Evolutionary conservation across 2,888 invertebrate species (phyloP).

Genomic region (Napeogenes inachia): DNA sequence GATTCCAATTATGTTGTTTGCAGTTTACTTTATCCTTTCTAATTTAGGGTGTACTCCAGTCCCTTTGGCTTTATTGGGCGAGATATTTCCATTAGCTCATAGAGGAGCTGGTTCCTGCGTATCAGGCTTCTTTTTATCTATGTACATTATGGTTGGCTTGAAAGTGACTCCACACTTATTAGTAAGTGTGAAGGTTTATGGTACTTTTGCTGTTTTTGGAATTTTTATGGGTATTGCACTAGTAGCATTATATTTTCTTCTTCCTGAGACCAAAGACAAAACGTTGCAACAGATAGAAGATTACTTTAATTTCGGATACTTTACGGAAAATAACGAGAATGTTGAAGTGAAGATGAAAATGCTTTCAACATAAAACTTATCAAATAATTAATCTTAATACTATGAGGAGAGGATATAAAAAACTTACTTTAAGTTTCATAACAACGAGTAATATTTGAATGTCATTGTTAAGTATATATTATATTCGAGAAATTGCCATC

Average conservation of each 20-base stretch:
- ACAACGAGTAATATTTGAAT: too few species aligned
- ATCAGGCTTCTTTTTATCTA: conserved; percentile 41
- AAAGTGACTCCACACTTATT: conserved; percentile 48
- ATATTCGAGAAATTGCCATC: too few species aligned
- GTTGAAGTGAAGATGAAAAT: conserved; percentile 37
- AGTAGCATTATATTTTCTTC: conserved; percentile 33
- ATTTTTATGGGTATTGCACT: conserved; percentile 34
- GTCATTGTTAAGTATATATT: too few species aligned
- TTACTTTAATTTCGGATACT: conserved; percentile 43
- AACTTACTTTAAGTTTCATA: too few species aligned
- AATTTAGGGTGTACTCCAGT: conserved; percentile 59
- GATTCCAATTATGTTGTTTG: conserved; percentile 45
- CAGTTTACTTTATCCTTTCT: conserved; percentile 46
- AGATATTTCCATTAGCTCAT: conserved; percentile 54
- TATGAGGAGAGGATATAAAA: too few species aligned
- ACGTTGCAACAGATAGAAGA: conserved; percentile 44
- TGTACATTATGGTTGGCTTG: conserved; percentile 40
- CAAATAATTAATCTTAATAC: too few species aligned
- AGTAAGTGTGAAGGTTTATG: conserved; percentile 43
- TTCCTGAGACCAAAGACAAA: conserved; percentile 44
- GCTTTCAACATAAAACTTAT: conserved; percentile 20
- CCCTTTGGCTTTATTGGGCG: conserved; percentile 53
- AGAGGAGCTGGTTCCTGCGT: conserved; percentile 46
- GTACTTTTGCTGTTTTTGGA: conserved; percentile 53
- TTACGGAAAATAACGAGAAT: conserved; percentile 25